Evolutionary conservation across 2,113 vertebrate species (phyloP), one percentile per base, ranked within the genome.

Genomic region (Brachyhypopomus gauderio): DNA sequence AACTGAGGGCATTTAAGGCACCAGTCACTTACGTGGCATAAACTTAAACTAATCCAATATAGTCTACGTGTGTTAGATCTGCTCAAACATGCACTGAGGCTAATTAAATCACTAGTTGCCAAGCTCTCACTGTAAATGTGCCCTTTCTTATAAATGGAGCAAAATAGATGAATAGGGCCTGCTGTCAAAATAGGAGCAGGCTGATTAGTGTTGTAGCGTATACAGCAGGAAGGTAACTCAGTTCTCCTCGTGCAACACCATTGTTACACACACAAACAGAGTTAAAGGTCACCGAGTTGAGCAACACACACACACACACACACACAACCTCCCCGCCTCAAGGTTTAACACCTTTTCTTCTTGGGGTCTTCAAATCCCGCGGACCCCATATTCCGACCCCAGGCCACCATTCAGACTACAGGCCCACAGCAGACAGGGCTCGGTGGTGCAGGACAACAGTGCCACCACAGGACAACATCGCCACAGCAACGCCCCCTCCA

Each of bases 21-120:
- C 74, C 74, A 81, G 22, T 81, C 78, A 84, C 48, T 74, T 76
- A 81, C 45, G 25, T 48, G 55, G 62, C 72, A 56, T 78, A 45
- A 81, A 84, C 67, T 62, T 73, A 70, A 30, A 78, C 79, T 74
- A 85, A 81, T 81, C 25, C 69, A 84, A 52, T 62, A 66, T 66
- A 48, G 16, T 52, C 38, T 64, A 66, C 52, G 63, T 66, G 48
- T 55, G 34, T 56, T 72, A 52, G 74, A 45, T 72, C 55, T 27
- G 78, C 74, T 81, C n/a, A 74, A 81, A 77, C 20, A 56, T 72
- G 67, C 52, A 80, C n/a, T 30, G 63, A 60, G 72, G 41, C 55
- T 41, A 81, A 82, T 72, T 75, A 36, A 82, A 79, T 75, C 64
- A 70, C 58, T 72, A 72, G 55, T 67, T 17, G 62, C 55, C 36